phyloP scores from a whole-genome alignment of 2,113 vertebrate species.

The Ascaphus truei region DNA sequence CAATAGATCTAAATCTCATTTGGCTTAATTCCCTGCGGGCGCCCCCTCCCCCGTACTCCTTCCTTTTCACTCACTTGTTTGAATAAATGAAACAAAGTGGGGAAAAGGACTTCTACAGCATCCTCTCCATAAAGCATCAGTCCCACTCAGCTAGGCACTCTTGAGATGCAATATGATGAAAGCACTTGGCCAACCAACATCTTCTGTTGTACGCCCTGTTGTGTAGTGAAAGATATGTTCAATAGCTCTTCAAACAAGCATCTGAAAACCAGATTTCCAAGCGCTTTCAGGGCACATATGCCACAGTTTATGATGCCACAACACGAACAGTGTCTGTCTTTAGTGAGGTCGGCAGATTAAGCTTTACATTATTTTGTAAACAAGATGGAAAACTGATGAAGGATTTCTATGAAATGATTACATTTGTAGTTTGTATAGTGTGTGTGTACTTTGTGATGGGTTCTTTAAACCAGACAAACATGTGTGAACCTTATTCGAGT shows the following conservation, averaged over 20 bases:
- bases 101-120: neutral
- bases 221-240: neutral
- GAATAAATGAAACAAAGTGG: too few relatives aligned
- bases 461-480: too few relatives aligned
- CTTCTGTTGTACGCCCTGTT: neutral
- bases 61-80: neutral
- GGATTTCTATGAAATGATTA: too few relatives aligned
- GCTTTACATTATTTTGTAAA: too few relatives aligned
- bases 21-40: neutral
- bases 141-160: neutral
- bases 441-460: too few relatives aligned
- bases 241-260: neutral
- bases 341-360: too few relatives aligned
- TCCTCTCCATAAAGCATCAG: neutral
- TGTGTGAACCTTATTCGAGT: too few relatives aligned
- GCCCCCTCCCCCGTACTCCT: neutral
- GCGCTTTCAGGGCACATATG: neutral
- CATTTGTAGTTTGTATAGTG: too few relatives aligned
- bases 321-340: too few relatives aligned
- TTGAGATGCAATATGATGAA: slow-evolving; percentile 7
- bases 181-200: neutral
- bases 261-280: neutral
- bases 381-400: too few relatives aligned
- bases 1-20: slow-evolving; percentile 27
- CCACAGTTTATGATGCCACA: neutral